Evolutionary conservation across 2,888 invertebrate genomes (phyloP).

Genomic region (Epinotia bilunana): DNA sequence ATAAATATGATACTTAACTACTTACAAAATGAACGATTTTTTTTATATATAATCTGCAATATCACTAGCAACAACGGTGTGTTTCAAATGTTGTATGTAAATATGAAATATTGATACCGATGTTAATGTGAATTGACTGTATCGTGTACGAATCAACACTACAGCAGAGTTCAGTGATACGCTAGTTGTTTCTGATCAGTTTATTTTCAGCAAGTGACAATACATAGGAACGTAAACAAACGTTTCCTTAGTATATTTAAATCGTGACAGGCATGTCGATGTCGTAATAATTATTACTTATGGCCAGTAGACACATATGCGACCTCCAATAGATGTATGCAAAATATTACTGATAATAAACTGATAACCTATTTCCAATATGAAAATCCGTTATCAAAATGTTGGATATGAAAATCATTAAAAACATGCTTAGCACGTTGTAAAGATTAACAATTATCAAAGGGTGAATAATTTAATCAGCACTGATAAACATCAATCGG

Average conservation of each 20-base stretch:
- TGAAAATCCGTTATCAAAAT: neutral
- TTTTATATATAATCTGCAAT: neutral
- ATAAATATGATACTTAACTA: neutral
- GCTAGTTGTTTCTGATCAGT: too few relatives aligned
- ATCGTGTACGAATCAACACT: too few relatives aligned
- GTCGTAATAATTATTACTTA: too few relatives aligned
- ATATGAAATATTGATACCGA: slow-evolving; percentile 2
- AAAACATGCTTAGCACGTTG: slow-evolving; percentile 14
- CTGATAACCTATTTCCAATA: slow-evolving; percentile 28
- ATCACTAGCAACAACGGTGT: too few relatives aligned
- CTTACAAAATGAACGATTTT: neutral
- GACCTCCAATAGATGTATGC: neutral
- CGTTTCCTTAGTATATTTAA: too few relatives aligned
- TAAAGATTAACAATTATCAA: slow-evolving; percentile 18
- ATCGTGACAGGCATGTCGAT: too few relatives aligned
- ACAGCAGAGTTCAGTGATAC: too few relatives aligned
- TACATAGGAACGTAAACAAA: too few relatives aligned
- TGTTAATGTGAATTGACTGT: too few relatives aligned
- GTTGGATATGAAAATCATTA: neutral
- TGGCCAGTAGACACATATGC: too few relatives aligned
- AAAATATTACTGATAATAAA: slow-evolving; percentile 2
- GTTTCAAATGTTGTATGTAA: slow-evolving; percentile 5
- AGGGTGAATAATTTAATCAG: slow-evolving; percentile 16
- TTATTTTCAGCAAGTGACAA: too few relatives aligned
- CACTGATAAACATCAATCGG: slow-evolving; percentile 21